Evolutionary conservation across 2,113 vertebrate genomes (phyloP), one percentile per base, ranked within the genome.

Genomic region (Apeltes quadracus): DNA sequence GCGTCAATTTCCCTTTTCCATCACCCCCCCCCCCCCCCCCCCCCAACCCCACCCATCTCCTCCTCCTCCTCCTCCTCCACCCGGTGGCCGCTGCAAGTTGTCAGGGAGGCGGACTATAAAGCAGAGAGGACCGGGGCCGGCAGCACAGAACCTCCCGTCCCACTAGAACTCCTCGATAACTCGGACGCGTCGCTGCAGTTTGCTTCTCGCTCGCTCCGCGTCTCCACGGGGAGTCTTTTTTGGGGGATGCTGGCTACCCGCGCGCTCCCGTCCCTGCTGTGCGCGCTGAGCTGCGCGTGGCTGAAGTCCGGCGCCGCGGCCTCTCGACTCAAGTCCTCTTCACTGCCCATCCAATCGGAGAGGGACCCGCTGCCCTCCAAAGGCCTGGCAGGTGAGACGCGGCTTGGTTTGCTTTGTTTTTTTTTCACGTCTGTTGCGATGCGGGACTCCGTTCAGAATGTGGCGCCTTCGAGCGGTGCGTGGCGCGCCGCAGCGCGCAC

Each of bases 271-370:
- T 70, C 59, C 66, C 36, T 84, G 78, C 76, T 93, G 83, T 93
- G 86, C 82, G 79, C 82, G 3, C 83, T 94, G 76, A 79, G 84
- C 75, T 92, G 91, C 88, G 91, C 83, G 56, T 87, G 85, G 83
- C 74, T 90, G 66, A 81, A 72, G 64, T 82, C 65, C 46, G 29
- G 67, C 53, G 85, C 74, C n/a, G 82, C 74, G 27, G 81, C 89
- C 36, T 92, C 91, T 36, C 87, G 69, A 3, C 83, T 92, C 62
- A 96, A 96, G 87, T 51, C 91, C n/a, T 79, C 93, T 41, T 84
- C 94, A 56, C 89, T 96, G 78, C 95, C 95, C 87, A 96, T 96
- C 90, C 95, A 95, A 78, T 94, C 95, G 0, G 95, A 96, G 87
- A 92, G 90, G 54, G 95, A 96, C 0, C 95, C 94, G 67, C 79